phyloP scores from a whole-genome alignment of 2,888 invertebrate species.

The Dorcus hopei region DNA sequence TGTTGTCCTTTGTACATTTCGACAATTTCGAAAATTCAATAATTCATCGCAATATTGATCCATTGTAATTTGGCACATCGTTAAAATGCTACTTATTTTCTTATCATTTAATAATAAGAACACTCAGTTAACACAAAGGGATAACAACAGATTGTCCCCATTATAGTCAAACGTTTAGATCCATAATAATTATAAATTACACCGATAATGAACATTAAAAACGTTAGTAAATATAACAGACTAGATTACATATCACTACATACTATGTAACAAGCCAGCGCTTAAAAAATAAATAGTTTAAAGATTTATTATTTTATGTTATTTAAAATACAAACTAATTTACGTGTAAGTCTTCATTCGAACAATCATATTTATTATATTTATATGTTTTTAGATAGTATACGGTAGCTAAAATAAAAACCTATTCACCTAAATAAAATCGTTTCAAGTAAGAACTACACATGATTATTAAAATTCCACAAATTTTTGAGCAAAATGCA shows the following conservation, averaged over 20 bases:
- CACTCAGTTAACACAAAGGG: constrained; percentile 41
- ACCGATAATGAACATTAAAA: constrained; percentile 34
- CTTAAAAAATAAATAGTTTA: constrained; percentile 11
- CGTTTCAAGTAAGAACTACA: too few relatives aligned
- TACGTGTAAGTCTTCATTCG: neutral
- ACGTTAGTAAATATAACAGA: constrained; percentile 34
- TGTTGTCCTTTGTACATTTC: too few relatives aligned
- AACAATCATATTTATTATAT: neutral
- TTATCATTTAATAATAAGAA: constrained; percentile 29
- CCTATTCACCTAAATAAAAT: neutral
- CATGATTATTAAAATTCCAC: too few relatives aligned
- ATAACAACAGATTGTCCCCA: constrained; percentile 49
- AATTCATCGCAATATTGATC: neutral
- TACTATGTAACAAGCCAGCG: constrained; percentile 32
- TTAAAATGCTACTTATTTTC: constrained; percentile 29
- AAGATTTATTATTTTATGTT: neutral
- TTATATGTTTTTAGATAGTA: too few relatives aligned
- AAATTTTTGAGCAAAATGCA: too few relatives aligned
- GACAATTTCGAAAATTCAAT: too few relatives aligned
- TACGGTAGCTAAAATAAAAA: constrained; percentile 5
- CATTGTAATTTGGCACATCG: constrained; percentile 22
- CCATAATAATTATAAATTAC: constrained; percentile 28
- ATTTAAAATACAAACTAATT: constrained; percentile 2
- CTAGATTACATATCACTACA: constrained; percentile 30
- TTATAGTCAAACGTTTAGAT: constrained; percentile 46